Percentiles rank a stretch among this genome's conserved stretches.
These are phyloP conservation scores for Phalacrocorax aristotelis DNA, from an alignment of 2,113 vertebrate genomes.

Conservation along the genomic window DNA sequence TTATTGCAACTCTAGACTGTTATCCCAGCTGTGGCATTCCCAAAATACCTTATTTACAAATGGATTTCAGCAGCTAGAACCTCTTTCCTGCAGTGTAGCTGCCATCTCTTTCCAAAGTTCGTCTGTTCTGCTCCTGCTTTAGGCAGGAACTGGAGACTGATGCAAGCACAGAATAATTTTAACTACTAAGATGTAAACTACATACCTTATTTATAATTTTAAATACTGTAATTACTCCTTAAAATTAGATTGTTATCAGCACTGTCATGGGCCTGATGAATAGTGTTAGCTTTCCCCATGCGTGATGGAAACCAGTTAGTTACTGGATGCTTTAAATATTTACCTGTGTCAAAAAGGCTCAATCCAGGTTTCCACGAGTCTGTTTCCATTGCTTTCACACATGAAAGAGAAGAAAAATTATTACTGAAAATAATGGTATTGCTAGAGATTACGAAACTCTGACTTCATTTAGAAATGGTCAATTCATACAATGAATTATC, in stretches of 20 bases:
- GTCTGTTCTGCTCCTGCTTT: not conserved
- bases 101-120: not conserved
- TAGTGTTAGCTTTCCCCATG: not conserved
- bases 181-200: not conserved
- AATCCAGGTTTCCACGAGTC: conserved; percentile 79
- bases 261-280: not conserved
- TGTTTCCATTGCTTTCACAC: conserved; percentile 76
- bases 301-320: not conserved
- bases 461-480: not conserved
- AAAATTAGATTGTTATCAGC: not conserved
- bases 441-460: not conserved
- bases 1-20: not conserved
- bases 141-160: not conserved
- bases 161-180: not conserved
- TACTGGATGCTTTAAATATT: conserved; percentile 12
- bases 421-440: conserved; percentile 10
- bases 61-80: not conserved
- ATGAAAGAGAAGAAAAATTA: conserved; percentile 59
- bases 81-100: not conserved
- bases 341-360: conserved; percentile 84
- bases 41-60: conserved; percentile 18
- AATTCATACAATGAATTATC: not conserved
- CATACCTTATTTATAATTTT: not conserved
- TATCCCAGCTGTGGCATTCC: not conserved
- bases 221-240: not conserved